A percentile compares a stretch with the other conserved stretches of the same genome.
These are phyloP conservation scores for Morphnarchus princeps DNA, from an alignment of 2,113 vertebrate species.

Conservation along the genomic window DNA sequence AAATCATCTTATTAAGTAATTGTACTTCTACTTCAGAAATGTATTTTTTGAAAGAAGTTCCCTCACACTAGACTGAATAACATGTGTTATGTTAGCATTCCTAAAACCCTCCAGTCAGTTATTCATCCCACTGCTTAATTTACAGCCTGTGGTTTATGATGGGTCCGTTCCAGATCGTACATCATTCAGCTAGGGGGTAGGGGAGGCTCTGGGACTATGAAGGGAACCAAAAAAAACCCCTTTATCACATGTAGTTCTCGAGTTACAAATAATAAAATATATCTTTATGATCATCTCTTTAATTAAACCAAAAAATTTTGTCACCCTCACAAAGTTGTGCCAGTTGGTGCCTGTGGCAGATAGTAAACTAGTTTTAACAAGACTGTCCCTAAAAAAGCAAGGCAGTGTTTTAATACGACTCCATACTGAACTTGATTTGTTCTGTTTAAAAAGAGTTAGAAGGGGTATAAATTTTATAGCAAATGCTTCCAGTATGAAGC, in stretches of 20 bases:
- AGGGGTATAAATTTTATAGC: neutral
- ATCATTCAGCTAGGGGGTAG: neutral
- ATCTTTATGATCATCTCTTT: neutral
- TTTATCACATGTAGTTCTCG: neutral
- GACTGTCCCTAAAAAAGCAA: neutral
- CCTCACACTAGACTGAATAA: neutral
- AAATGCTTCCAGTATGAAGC: neutral
- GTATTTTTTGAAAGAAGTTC: neutral
- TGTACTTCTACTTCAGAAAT: neutral
- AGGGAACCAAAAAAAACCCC: neutral
- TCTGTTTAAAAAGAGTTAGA: neutral
- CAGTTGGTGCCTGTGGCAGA: neutral
- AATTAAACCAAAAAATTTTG: conserved; percentile 3
- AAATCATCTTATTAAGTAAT: neutral
- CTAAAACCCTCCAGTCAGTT: conserved; percentile 7
- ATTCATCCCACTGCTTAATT: conserved; percentile 39
- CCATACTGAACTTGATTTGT: neutral
- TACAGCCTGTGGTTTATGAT: conserved; percentile 28
- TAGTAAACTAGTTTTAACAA: neutral
- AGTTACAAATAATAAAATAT: neutral
- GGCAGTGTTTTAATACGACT: neutral
- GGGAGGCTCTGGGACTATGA: neutral
- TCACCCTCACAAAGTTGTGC: neutral
- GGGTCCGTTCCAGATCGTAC: neutral
- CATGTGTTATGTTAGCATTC: conserved; percentile 16